A percentile compares a stretch with the other conserved stretches of the same genome.
phyloP scores from a whole-genome alignment of 2,113 vertebrate genomes.

The Pluvialis apricaria region DNA sequence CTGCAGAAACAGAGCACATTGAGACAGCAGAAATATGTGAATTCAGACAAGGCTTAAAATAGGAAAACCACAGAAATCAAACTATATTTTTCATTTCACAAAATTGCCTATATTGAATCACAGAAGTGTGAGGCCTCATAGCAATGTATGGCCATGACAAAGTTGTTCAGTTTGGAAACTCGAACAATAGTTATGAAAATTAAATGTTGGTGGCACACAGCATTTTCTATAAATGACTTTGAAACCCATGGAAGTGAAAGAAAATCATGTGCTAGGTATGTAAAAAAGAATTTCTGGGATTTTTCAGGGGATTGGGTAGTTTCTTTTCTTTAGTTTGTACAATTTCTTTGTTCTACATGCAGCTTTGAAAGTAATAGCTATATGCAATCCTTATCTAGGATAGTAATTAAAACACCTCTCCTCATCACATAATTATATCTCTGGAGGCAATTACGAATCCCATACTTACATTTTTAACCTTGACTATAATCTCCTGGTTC shows the following conservation, averaged over 20 bases:
- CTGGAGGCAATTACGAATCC: constrained; percentile 14
- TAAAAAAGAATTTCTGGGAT: not conserved
- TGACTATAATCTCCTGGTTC: not conserved
- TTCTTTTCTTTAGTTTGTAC: not conserved
- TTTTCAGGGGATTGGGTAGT: not conserved
- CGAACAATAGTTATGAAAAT: not conserved
- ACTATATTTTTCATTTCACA: not conserved
- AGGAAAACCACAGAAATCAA: not conserved
- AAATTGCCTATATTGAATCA: not conserved
- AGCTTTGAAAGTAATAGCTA: not conserved
- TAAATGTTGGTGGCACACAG: not conserved
- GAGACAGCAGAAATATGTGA: not conserved
- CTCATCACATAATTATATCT: constrained; percentile 10
- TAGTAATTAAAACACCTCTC: constrained; percentile 2
- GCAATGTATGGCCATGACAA: not conserved
- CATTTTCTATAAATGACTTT: not conserved
- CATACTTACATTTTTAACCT: constrained; percentile 11
- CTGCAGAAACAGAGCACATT: not conserved
- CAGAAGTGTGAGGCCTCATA: not conserved
- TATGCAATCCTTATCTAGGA: not conserved
- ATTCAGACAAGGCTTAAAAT: not conserved
- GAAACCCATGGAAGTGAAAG: not conserved
- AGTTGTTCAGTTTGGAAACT: not conserved
- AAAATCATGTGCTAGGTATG: not conserved
- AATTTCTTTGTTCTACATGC: not conserved